Conservation (phyloP, 2,113 vertebrate genomes). For the Dasypus novemcinctus region DNA sequence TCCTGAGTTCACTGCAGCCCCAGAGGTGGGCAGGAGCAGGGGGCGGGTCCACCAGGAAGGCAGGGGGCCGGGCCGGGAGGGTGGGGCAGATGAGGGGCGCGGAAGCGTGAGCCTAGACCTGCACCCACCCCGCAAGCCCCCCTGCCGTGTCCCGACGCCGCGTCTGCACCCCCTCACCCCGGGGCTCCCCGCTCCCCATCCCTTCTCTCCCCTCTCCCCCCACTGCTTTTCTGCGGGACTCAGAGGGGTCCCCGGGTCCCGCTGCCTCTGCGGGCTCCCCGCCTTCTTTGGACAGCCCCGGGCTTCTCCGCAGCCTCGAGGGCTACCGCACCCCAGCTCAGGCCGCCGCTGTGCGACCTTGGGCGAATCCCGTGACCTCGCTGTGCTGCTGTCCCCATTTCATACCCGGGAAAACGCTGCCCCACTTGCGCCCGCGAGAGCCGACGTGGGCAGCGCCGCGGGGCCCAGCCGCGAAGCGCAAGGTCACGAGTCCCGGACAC, state of each 20-base stretch:
- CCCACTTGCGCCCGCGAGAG: not conserved
- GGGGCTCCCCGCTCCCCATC: not conserved
- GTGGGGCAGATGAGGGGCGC: not conserved
- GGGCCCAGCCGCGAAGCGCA: not conserved
- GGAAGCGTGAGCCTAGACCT: not conserved
- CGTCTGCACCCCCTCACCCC: too few relatives aligned
- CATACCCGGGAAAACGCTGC: not conserved
- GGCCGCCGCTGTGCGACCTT: not conserved
- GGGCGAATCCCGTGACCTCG: not conserved
- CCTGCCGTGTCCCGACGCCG: not conserved
- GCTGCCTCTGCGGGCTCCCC: not conserved
- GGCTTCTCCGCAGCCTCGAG: not conserved
- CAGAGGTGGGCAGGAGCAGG: not conserved
- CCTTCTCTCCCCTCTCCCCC: not conserved
- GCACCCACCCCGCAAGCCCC: too few relatives aligned
- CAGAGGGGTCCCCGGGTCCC: not conserved
- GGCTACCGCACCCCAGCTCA: not conserved
- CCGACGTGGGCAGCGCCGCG: not conserved
- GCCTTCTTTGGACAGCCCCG: not conserved
- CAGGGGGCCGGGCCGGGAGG: accelerated
- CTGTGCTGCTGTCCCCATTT: not conserved
- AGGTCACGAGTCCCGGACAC: not conserved
- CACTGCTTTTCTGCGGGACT: not conserved
- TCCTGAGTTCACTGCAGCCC: not conserved
- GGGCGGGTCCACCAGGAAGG: not conserved